phyloP scores from a whole-genome alignment of 1,140 invertebrate species.

The Micrasema minimum region DNA sequence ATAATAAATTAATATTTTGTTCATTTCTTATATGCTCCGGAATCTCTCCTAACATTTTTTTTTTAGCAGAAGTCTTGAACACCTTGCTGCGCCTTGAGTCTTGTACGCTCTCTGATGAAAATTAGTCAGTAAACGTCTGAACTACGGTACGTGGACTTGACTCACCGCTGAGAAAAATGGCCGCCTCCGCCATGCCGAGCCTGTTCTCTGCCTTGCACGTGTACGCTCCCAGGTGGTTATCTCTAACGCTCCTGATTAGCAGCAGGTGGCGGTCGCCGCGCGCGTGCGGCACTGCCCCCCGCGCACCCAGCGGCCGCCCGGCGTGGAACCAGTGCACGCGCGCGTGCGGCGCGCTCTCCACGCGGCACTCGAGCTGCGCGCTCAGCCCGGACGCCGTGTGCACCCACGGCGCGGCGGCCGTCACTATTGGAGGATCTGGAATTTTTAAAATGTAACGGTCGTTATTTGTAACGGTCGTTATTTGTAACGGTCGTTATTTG shows the following conservation, averaged over 20 bases:
- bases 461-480: no score
- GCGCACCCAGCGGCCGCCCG: slow-evolving; percentile 59
- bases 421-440: slow-evolving; percentile 78
- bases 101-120: no score
- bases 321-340: slow-evolving; percentile 59
- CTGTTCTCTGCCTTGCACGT: slow-evolving; percentile 80
- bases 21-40: no score
- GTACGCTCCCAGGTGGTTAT: slow-evolving; percentile 80
- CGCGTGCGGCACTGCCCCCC: slow-evolving; percentile 67
- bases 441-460: no score
- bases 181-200: slow-evolving; percentile 69
- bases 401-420: slow-evolving; percentile 71
- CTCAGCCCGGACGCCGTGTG: slow-evolving; percentile 76
- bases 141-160: no score
- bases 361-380: slow-evolving; percentile 74
- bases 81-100: no score
- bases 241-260: slow-evolving; percentile 75
- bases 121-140: no score
- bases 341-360: slow-evolving; percentile 75
- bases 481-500: no score
- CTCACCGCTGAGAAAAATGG: slow-evolving; percentile 63
- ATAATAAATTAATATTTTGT: no score
- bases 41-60: no score
- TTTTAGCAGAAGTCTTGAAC: no score
- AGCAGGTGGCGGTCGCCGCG: slow-evolving; percentile 72